Base-by-base conservation (phyloP, 2,113 vertebrate species). In the Pholis gunnellus region DNA sequence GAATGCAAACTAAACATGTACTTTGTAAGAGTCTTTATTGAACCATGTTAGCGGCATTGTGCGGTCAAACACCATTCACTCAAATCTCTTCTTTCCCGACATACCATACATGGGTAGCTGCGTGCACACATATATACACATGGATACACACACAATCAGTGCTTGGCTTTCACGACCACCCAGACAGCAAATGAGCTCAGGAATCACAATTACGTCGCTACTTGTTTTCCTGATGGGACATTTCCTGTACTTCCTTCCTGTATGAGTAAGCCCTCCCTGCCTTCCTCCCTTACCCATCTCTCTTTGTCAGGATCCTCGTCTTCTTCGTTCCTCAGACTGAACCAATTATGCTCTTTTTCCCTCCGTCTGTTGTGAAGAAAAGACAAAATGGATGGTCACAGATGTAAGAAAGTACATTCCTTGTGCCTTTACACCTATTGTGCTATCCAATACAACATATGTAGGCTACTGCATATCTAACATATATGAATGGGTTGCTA, bases 191-290 rank as follows among this genome's bases (percentile, higher is more conserved):
- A 90, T 91, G 90, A 88, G 81, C 83, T 80, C 76, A 86, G 77
- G 72, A 83, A 88, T 89, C 89, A 93, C 82, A 90, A 92, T 94
- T 86, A 84, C 40, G 73, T 82, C 31, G 88, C 88, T 89, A 83
- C 92, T 94, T 87, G 83, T 91, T 92, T 91, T 89, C 89, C 90
- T 38, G 72, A 89, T 89, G 79, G 89, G 87, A 93, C 90, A 92
- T 93, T 94, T 95, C 92, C 92, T 88, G 83, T 75, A 88, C 72
- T 94, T 93, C 92, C 92, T 94, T 92, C 91, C 90, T 91, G 91
- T 82, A 72, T 88, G 88, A 89, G 56, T 78, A 82, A 92, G 72
- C 60, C 64, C 61, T 70, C 80, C 74, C 72, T 34, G 34, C 44
- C 72, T 6, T 25, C 10, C 38, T 14, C 68, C 82, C 40, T 85